Evolutionary conservation across 30 jellyfish, hydroid and myxozoan species (phyloP), one percentile per base, ranked within the genome.

Genomic region (Catostylus mosaicus): DNA sequence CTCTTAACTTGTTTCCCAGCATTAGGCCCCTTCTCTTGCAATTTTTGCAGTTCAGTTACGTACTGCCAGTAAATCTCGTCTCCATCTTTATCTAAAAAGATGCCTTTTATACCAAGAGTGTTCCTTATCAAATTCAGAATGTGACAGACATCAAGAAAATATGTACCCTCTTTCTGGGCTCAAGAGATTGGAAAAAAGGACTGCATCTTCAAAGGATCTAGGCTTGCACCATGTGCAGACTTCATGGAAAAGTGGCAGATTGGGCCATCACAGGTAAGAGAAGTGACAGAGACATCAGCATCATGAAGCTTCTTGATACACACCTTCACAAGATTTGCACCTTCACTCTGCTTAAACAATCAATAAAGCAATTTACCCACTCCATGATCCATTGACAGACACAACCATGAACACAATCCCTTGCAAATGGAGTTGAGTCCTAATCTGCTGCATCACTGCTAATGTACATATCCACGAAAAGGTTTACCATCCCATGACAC

Each of bases 121-220:
- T 72, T 50, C 57, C 34, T 38, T 63, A 80, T 80, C 80, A 80
- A 89, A 54, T 88, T 88, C 38, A 80, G 85, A 95, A 88, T 88
- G 84, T 80, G 97, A 70, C 97, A 88, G 0, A 80, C 80, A 60
- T 88, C 94, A 20, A 88, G 56, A 88, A 19, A 18, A 80, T 90
- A 72, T 37, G 40, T 35, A 88, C 84, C 24, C 30, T 70, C 30
- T 63, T 30, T 40, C 23, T 30, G 3, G 20, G 18, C 27, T 30
- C 50, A 37, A 32, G 8, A n/a, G 96, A 88, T 57, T 88, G 89
- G 72, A 73, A 88, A 79, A 30, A 54, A 32, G 30, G 86, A 26
- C 36, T 46, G 36, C 34, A 88, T n/a, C 20, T 70, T 43, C 14
- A 32, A 33, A 26, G 88, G 94, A 30, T 77, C 22, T 57, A 87